Percentiles rank a stretch among this genome's conserved stretches.
Evolutionary conservation across 1,140 invertebrate genomes (phyloP).

Genomic region (Cyclargus thomasi): DNA sequence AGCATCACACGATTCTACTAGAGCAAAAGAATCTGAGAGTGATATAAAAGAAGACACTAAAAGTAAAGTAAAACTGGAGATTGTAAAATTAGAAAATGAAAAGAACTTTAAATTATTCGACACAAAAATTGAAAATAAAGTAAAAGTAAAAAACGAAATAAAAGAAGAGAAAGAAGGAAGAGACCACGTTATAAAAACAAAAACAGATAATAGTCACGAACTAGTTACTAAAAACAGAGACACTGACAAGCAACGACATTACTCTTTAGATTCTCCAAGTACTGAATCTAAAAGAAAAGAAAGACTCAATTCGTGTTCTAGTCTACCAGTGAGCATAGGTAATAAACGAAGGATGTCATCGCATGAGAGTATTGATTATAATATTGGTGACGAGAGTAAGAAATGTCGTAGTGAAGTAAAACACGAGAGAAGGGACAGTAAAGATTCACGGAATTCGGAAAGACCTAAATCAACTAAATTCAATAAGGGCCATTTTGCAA

Average conservation of each 20-base stretch:
- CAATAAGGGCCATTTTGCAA: conserved; percentile 69
- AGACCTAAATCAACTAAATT: conserved; percentile 73
- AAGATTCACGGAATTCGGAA: conserved; percentile 76
- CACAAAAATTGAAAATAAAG: conserved; percentile 28
- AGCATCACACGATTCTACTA: conserved; percentile 66
- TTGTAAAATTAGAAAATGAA: conserved; percentile 41
- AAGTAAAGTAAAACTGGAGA: conserved; percentile 45
- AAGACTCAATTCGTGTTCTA: conserved; percentile 75
- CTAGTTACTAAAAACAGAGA: conserved; percentile 48
- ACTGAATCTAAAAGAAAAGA: conserved; percentile 74
- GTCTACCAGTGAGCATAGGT: conserved; percentile 79
- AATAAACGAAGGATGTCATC: conserved; percentile 85
- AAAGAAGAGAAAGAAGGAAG: conserved; percentile 52
- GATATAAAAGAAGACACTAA: conserved; percentile 65
- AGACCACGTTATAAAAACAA: conserved; percentile 38
- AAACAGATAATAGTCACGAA: conserved; percentile 40
- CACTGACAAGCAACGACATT: conserved; percentile 68
- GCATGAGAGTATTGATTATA: conserved; percentile 80
- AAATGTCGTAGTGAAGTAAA: conserved; percentile 80
- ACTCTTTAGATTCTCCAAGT: conserved; percentile 69
- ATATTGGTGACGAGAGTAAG: conserved; percentile 80
- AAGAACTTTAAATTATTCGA: conserved; percentile 38
- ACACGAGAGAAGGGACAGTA: conserved; percentile 82
- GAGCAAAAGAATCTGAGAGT: conserved; percentile 62
- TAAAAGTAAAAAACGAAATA: conserved; percentile 45